phyloP scores from a whole-genome alignment of 1,140 invertebrate species.

The Lordiphosa collinella region DNA sequence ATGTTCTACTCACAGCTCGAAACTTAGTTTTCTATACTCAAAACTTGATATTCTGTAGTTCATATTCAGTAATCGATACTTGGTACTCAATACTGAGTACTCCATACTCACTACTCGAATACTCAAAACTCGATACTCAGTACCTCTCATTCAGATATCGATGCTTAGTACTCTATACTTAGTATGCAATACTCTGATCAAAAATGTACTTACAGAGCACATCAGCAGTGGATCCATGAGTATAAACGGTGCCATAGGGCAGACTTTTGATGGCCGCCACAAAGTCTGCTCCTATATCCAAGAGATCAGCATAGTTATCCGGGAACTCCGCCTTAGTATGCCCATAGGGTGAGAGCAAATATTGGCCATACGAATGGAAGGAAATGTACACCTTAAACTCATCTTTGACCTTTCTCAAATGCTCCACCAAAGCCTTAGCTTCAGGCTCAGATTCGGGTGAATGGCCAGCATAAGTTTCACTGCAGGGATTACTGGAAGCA shows the following conservation, averaged over 20 bases:
- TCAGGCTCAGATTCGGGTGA: constrained; percentile 89
- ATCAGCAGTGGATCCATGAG: constrained; percentile 80
- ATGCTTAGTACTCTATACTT: not conserved
- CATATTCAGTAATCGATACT: too few relatives aligned
- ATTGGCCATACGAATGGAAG: constrained; percentile 81
- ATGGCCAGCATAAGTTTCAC: constrained; percentile 85
- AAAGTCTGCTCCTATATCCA: constrained; percentile 80
- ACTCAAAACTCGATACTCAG: not conserved
- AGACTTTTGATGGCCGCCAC: constrained; percentile 78
- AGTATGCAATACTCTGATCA: too few relatives aligned
- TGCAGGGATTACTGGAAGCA: constrained; percentile 80
- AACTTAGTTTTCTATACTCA: too few relatives aligned
- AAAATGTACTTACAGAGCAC: constrained; percentile 81
- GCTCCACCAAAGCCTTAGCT: constrained; percentile 82
- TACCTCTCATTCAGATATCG: too few relatives aligned
- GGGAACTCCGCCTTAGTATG: constrained; percentile 79
- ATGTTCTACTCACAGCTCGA: too few relatives aligned
- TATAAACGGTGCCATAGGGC: constrained; percentile 81
- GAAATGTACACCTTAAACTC: constrained; percentile 81
- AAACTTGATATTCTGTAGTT: too few relatives aligned
- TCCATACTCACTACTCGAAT: too few relatives aligned
- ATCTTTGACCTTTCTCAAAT: constrained; percentile 80
- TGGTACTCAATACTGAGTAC: too few relatives aligned
- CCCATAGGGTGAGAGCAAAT: constrained; percentile 81
- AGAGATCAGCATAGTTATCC: constrained; percentile 81